Evolutionary conservation across 2,797 vertebrate genomes (phyloP).

Genomic region (Spinibarbus caldwelli): DNA sequence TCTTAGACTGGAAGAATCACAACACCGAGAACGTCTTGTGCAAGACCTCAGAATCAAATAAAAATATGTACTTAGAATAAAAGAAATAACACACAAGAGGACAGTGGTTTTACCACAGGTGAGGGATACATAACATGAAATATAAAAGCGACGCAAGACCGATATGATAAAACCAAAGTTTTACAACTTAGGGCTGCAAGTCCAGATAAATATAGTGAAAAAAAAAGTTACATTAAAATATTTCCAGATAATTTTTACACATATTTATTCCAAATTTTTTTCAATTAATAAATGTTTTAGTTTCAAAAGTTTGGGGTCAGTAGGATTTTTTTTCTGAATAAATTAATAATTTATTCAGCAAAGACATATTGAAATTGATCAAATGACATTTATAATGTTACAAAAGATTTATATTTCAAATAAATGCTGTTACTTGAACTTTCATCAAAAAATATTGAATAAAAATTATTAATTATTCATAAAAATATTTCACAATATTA

Average conservation of each 20-base stretch:
- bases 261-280: constrained; percentile 6
- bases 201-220: neutral
- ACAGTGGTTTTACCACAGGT: neutral
- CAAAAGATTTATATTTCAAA: neutral
- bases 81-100: neutral
- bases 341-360: neutral
- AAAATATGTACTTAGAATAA: constrained; percentile 50
- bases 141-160: neutral
- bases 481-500: neutral
- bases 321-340: neutral
- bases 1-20: too few relatives aligned
- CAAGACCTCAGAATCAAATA: constrained; percentile 49
- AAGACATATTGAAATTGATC: neutral
- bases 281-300: neutral
- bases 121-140: neutral
- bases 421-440: neutral
- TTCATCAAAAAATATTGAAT: neutral
- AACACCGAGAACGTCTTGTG: constrained; percentile 50
- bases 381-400: neutral
- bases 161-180: too few relatives aligned
- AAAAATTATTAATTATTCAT: neutral
- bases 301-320: neutral
- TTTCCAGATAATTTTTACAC: neutral
- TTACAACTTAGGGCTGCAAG: neutral
- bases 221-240: neutral